Conservation (phyloP, 2,797 vertebrate genomes). For the Merluccius polli region DNA sequence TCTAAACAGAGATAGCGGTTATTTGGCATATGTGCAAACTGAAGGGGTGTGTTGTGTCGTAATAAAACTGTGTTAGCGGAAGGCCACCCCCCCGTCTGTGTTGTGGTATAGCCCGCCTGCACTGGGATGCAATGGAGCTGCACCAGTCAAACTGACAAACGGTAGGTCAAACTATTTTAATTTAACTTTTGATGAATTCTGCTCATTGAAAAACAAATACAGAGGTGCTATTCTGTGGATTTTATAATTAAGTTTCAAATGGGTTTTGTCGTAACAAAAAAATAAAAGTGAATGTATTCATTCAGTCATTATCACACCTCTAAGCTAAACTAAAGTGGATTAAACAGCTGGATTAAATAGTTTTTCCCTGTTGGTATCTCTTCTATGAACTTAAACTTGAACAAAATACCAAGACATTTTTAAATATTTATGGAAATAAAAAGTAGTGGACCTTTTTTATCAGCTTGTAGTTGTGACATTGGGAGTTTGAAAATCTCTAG, state of each 20-base stretch:
- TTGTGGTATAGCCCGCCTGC: not conserved
- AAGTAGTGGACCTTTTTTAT: not conserved
- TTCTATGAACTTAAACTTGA: not conserved
- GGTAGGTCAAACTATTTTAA: slow-evolving; percentile 39
- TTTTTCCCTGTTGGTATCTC: not conserved
- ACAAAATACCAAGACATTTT: too few relatives aligned
- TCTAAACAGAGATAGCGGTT: not conserved
- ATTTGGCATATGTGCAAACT: not conserved
- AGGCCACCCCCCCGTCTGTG: not conserved
- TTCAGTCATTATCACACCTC: not conserved
- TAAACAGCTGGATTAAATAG: not conserved
- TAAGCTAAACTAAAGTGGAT: not conserved
- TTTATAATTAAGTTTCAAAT: not conserved
- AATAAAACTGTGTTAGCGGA: slow-evolving; percentile 31
- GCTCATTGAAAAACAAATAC: not conserved
- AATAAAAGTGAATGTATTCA: not conserved
- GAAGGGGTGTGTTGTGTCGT: slow-evolving; percentile 8
- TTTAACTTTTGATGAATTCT: not conserved
- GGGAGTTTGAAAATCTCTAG: not conserved
- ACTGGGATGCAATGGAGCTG: slow-evolving; percentile 32
- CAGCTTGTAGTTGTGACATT: not conserved
- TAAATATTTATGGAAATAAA: too few relatives aligned
- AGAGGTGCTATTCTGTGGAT: not conserved
- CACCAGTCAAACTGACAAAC: slow-evolving; percentile 13
- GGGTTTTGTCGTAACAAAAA: too few relatives aligned